phyloP scores from a whole-genome alignment of 2,888 invertebrate species.

The Nomada fucata region DNA sequence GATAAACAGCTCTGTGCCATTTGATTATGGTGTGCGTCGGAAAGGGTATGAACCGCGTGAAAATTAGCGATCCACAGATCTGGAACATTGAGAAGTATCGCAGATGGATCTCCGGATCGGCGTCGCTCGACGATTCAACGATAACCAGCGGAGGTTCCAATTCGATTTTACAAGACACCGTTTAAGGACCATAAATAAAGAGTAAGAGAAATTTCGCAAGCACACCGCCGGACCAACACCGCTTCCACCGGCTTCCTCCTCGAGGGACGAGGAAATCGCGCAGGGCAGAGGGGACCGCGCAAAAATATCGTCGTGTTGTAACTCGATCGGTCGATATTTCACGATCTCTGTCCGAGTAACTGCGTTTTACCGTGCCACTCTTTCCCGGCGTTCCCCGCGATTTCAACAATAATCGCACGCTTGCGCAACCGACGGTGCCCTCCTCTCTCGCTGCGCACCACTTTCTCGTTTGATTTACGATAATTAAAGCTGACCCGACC shows the following conservation, averaged over 20 bases:
- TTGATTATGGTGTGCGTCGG: too few species aligned
- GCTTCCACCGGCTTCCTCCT: neutral
- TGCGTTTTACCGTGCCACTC: slow-evolving; percentile 19
- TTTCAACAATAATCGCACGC: slow-evolving; percentile 76
- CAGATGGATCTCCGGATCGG: too few species aligned
- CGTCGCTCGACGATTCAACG: neutral
- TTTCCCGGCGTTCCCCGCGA: slow-evolving; percentile 64
- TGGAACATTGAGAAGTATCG: neutral
- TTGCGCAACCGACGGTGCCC: slow-evolving; percentile 64
- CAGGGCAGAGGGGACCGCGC: neutral
- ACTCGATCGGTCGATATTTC: slow-evolving; percentile 68
- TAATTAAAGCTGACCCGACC: slow-evolving; percentile 82
- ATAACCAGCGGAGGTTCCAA: neutral
- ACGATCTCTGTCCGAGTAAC: slow-evolving; percentile 48
- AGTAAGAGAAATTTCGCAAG: slow-evolving; percentile 2
- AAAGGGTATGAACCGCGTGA: too few species aligned
- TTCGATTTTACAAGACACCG: neutral
- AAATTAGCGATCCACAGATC: too few species aligned
- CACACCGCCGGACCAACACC: slow-evolving; percentile 2
- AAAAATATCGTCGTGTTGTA: slow-evolving; percentile 56
- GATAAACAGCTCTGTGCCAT: too few species aligned
- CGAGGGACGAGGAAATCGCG: slow-evolving; percentile 2
- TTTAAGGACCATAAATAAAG: neutral
- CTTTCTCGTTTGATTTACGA: slow-evolving; percentile 81
- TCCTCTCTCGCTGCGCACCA: slow-evolving; percentile 57